Evolutionary conservation across 37 sponge, comb jelly and placozoan genomes (phyloP), one percentile per base, ranked within the genome.

Genomic region (Spongia lamella): DNA sequence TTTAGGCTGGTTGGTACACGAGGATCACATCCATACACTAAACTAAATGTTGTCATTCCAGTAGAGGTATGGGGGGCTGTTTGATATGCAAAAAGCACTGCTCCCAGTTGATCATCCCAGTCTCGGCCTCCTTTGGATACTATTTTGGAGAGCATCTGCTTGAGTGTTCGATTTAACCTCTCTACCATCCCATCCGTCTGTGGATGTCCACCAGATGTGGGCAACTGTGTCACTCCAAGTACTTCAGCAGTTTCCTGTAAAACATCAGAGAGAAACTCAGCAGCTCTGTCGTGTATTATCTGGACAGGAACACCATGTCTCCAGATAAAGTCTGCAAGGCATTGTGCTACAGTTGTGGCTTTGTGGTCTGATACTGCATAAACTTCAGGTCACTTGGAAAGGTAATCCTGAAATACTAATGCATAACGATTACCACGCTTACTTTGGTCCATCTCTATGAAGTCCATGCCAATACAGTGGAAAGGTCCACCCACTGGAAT

Each of bases 401-500:
- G n/a, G n/a, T n/a, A n/a, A n/a, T n/a, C n/a, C n/a, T n/a, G n/a
- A n/a, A n/a, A n/a, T n/a, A n/a, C n/a, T n/a, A n/a, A n/a, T n/a
- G n/a, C n/a, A n/a, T n/a, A n/a, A n/a, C n/a, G n/a, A n/a, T n/a
- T n/a, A n/a, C n/a, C n/a, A n/a, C n/a, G n/a, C n/a, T n/a, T n/a
- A n/a, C n/a, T n/a, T n/a, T n/a, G n/a, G n/a, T n/a, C n/a, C n/a
- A n/a, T n/a, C n/a, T n/a, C n/a, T n/a, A n/a, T n/a, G n/a, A n/a
- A n/a, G n/a, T n/a, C n/a, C n/a, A n/a, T n/a, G n/a, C n/a, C n/a
- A n/a, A n/a, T 66, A 36, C 62, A 43, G 56, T 81, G 68, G 49
- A 75, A 82, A 9, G 83, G 67, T 21, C 76, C 83, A 13, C 64
- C 71, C 20, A 84, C 79, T n/a, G 85, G 79, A 24, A 77, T 84